Percentiles rank a stretch among this genome's conserved stretches.
These are phyloP conservation scores for Apotomis turbidana DNA, from an alignment of 2,888 invertebrate species.

Conservation along the genomic window DNA sequence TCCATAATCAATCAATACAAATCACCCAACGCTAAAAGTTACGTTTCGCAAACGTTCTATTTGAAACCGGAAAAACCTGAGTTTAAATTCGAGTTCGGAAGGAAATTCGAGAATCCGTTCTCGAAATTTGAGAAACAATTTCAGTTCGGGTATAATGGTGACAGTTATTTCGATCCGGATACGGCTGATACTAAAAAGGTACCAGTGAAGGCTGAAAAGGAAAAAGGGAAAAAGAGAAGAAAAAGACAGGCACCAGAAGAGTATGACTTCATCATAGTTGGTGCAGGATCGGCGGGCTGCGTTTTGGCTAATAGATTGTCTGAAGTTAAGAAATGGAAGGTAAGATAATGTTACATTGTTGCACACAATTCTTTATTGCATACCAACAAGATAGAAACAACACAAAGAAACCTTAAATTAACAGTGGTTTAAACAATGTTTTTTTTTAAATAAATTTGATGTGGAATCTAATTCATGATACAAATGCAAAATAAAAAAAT, in stretches of 20 bases:
- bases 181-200: conserved; percentile 56
- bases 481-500: too few species aligned
- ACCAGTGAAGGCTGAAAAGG: conserved; percentile 46
- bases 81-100: conserved; percentile 49
- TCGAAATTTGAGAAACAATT: conserved; percentile 44
- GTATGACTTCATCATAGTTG: conserved; percentile 86
- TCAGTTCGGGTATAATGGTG: conserved; percentile 50
- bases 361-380: too few species aligned
- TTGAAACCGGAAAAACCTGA: conserved; percentile 51
- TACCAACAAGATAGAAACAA: too few species aligned
- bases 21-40: conserved; percentile 50
- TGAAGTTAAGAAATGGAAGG: conserved; percentile 85
- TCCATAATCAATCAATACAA: conserved; percentile 49
- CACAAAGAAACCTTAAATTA: too few species aligned
- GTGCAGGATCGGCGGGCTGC: conserved; percentile 88
- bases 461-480: too few species aligned
- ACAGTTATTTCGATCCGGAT: conserved; percentile 55
- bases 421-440: too few species aligned
- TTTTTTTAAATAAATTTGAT: too few species aligned
- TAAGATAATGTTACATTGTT: too few species aligned
- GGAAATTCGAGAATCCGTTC: conserved; percentile 45
- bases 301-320: conserved; percentile 86
- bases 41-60: conserved; percentile 49
- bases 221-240: conserved; percentile 51
- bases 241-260: conserved; percentile 64